phyloP scores from a whole-genome alignment of 2,113 vertebrate genomes.

The Electrona antarctica region DNA sequence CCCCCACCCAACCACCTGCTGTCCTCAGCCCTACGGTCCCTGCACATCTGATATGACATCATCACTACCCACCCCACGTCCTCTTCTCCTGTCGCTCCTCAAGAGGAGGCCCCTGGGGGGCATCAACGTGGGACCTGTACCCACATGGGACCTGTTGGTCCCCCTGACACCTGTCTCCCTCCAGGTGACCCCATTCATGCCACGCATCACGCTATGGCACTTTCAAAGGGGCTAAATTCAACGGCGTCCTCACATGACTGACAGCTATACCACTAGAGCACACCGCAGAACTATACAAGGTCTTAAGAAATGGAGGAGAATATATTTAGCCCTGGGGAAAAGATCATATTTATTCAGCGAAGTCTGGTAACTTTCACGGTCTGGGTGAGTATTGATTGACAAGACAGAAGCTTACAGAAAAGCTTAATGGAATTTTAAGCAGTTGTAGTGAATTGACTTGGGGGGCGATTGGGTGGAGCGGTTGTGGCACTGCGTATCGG shows the following conservation, averaged over 20 bases:
- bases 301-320: too few relatives aligned
- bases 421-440: slow-evolving; percentile 62
- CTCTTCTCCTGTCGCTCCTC: slow-evolving; percentile 53
- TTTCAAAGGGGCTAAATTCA: slow-evolving; percentile 8
- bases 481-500: too few relatives aligned
- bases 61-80: slow-evolving; percentile 65
- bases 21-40: slow-evolving; percentile 27
- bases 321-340: background rate
- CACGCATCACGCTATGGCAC: slow-evolving; percentile 65
- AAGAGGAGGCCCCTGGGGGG: slow-evolving; percentile 56
- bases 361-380: slow-evolving; percentile 67
- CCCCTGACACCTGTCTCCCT: slow-evolving; percentile 76
- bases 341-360: slow-evolving; percentile 60
- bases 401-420: slow-evolving; percentile 51
- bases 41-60: slow-evolving; percentile 33
- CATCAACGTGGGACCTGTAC: slow-evolving; percentile 60
- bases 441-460: slow-evolving; percentile 53
- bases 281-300: too few relatives aligned
- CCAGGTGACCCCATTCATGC: slow-evolving; percentile 66
- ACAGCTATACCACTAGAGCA: too few relatives aligned
- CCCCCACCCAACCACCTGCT: slow-evolving; percentile 53
- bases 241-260: too few relatives aligned
- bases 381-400: slow-evolving; percentile 62
- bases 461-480: too few relatives aligned
- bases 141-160: slow-evolving; percentile 74